Evolutionary conservation across 2,113 vertebrate species (phyloP).

Genomic region (Pimephales promelas): DNA sequence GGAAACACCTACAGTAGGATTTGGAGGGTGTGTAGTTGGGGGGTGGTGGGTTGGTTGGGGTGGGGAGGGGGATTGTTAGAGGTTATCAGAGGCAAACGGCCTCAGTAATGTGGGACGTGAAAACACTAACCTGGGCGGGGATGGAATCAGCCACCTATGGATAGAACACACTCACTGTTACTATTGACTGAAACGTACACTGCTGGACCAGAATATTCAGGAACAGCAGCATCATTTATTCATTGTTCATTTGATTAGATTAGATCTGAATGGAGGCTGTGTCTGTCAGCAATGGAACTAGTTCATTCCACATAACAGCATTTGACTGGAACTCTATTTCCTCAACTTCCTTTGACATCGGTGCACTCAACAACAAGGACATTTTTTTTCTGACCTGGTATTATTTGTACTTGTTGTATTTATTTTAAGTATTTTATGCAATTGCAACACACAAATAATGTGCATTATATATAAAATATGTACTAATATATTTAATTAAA

Average conservation of each 20-base stretch:
- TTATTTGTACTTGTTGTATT: neutral
- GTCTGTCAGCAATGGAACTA: neutral
- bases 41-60: neutral
- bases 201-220: neutral
- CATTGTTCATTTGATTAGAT: neutral
- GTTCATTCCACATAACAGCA: neutral
- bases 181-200: slow-evolving; percentile 45
- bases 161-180: slow-evolving; percentile 74
- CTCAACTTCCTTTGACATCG: neutral
- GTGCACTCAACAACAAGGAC: neutral
- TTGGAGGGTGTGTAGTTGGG: too few species aligned
- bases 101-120: slow-evolving; percentile 35
- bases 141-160: slow-evolving; percentile 79
- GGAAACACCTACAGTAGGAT: slow-evolving; percentile 24
- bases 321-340: neutral
- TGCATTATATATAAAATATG: too few species aligned
- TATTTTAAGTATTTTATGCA: neutral
- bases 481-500: too few species aligned
- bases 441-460: too few species aligned
- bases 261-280: neutral
- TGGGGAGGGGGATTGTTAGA: neutral
- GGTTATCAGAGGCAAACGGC: slow-evolving; percentile 1
- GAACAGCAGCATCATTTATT: slow-evolving; percentile 30
- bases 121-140: slow-evolving; percentile 79
- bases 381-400: neutral